phyloP scores from a whole-genome alignment of 37 sponge, comb jelly and placozoan species.

The Tethya wilhelma region DNA sequence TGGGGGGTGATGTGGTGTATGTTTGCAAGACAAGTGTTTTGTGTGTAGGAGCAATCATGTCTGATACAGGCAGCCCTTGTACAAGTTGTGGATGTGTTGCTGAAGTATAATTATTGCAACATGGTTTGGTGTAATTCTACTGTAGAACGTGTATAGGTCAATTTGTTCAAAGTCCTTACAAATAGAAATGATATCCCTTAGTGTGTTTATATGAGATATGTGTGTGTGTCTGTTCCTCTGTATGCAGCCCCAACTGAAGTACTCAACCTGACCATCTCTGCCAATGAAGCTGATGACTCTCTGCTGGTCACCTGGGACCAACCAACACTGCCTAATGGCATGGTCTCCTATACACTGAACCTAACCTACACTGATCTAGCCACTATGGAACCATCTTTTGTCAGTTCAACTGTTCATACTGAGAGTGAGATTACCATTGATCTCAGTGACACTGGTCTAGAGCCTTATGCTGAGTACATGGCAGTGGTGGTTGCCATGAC shows the following conservation, averaged over 20 bases:
- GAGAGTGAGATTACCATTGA: background rate
- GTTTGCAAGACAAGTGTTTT: no score
- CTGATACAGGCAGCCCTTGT: no score
- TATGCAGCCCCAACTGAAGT: constrained; percentile 30
- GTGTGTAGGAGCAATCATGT: no score
- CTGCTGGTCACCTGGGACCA: constrained; percentile 18
- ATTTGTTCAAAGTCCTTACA: no score
- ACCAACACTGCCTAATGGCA: constrained; percentile 31
- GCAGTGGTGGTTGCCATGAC: constrained; percentile 10
- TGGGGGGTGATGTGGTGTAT: no score
- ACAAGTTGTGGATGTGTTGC: no score
- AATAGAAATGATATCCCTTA: no score
- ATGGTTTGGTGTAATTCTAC: no score
- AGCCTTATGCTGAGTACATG: constrained; percentile 12
- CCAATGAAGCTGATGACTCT: background rate
- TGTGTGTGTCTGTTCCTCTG: constrained; percentile 27
- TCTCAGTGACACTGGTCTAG: background rate
- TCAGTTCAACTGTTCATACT: background rate
- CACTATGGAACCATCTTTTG: background rate
- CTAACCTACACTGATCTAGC: constrained; percentile 10
- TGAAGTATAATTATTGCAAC: no score
- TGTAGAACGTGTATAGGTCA: no score
- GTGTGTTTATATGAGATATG: no score
- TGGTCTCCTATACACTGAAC: constrained; percentile 27
- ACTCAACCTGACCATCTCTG: background rate